These are phyloP conservation scores for Micrastur ruficollis DNA, from an alignment of 2,797 vertebrate species.

Conservation along the genomic window DNA sequence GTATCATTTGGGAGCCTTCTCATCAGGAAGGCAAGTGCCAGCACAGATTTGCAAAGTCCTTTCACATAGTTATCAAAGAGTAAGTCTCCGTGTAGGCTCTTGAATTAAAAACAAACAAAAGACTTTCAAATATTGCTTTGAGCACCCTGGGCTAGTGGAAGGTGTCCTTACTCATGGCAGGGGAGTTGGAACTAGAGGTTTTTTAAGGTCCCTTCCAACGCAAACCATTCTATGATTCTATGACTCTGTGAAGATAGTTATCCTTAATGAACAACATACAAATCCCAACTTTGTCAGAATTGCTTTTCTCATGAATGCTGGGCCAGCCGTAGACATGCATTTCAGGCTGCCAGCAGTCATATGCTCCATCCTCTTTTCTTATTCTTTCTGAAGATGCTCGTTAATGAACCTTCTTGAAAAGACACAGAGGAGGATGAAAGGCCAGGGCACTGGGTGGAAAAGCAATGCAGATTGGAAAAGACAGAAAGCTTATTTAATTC, in stretches of 20 bases:
- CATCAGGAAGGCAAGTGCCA: background rate
- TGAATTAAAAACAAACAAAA: background rate
- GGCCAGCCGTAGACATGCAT: background rate
- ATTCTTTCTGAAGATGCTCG: conserved; percentile 53
- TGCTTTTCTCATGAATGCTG: background rate
- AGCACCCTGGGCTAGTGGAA: too few relatives aligned
- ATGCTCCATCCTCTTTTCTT: conserved; percentile 20
- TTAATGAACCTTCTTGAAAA: conserved; percentile 26
- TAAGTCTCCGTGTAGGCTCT: background rate
- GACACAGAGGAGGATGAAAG: conserved; percentile 9
- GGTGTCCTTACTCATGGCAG: too few relatives aligned
- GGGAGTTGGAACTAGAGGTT: too few relatives aligned
- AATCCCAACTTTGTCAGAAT: background rate
- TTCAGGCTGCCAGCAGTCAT: background rate
- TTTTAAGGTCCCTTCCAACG: too few relatives aligned
- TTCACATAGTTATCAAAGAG: background rate
- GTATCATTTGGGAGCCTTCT: background rate
- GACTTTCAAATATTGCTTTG: background rate
- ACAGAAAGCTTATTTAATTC: conserved; percentile 42
- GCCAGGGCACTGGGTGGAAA: background rate
- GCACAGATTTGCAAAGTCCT: background rate
- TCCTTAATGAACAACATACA: background rate
- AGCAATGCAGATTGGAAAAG: conserved; percentile 20
- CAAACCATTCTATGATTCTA: too few relatives aligned
- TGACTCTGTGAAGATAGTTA: background rate